Percentiles rank a stretch among this genome's conserved stretches.
phyloP scores from a whole-genome alignment of 2,797 vertebrate species.

The Galagoides demidoff region DNA sequence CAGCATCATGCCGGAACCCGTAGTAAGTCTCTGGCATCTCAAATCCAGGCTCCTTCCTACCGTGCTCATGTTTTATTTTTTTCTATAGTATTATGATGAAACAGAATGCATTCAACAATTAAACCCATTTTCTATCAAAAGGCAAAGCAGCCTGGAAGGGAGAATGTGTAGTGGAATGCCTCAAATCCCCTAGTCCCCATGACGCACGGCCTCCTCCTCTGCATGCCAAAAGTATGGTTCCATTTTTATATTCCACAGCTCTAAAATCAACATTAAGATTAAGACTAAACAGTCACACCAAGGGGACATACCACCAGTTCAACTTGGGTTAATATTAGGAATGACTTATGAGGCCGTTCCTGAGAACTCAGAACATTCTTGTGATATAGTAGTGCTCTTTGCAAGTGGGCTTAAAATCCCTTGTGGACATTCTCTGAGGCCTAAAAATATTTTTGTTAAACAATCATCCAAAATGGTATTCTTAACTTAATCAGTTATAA shows the following conservation, averaged over 20 bases:
- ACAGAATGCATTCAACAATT: background rate
- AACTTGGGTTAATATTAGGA: slow-evolving; percentile 48
- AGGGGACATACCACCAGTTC: background rate
- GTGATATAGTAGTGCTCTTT: background rate
- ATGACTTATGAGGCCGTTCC: slow-evolving; percentile 5
- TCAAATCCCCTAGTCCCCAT: background rate
- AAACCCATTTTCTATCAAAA: background rate
- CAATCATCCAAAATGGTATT: slow-evolving; percentile 20
- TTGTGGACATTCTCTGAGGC: background rate
- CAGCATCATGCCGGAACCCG: background rate
- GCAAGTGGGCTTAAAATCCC: background rate
- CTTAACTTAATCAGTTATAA: background rate
- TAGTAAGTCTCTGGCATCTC: background rate
- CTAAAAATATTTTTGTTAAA: slow-evolving; percentile 45
- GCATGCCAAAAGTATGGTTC: background rate
- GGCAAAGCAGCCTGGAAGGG: background rate
- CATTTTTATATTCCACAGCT: background rate
- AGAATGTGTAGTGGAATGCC: background rate
- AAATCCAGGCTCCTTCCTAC: background rate
- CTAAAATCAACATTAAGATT: slow-evolving; percentile 40
- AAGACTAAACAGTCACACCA: slow-evolving; percentile 45
- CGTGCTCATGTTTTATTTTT: slow-evolving; percentile 2
- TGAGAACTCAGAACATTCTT: slow-evolving; percentile 30
- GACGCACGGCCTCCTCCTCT: background rate
- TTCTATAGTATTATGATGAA: background rate